Percentiles rank a stretch among this genome's conserved stretches.
These are phyloP conservation scores for Hermatobates lingyangjiaoensis DNA, from an alignment of 1,140 invertebrate genomes.

Conservation along the genomic window DNA sequence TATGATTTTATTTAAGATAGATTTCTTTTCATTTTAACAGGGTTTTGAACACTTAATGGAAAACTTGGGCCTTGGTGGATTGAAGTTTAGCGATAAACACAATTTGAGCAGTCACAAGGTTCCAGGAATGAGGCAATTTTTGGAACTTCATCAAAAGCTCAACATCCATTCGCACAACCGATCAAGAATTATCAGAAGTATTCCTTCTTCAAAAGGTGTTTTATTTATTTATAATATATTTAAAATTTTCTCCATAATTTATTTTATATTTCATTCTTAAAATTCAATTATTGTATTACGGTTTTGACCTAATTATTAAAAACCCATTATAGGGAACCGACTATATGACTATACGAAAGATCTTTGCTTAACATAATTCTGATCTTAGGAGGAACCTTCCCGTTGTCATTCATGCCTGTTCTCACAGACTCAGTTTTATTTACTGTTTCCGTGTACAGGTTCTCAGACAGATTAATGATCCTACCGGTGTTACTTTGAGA, in stretches of 20 bases:
- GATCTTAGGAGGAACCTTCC: no score
- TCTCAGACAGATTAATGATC: no score
- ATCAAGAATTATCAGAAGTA: neutral
- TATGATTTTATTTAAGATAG: no score
- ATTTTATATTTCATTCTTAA: neutral
- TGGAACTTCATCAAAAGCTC: slow-evolving; percentile 33
- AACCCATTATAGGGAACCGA: neutral
- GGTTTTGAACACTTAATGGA: slow-evolving; percentile 39
- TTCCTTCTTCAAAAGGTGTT: neutral
- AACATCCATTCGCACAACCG: slow-evolving; percentile 28
- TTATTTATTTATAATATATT: neutral
- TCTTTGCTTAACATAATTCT: no score
- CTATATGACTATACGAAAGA: neutral
- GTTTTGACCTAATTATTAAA: neutral
- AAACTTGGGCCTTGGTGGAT: slow-evolving; percentile 33
- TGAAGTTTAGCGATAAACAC: slow-evolving; percentile 34
- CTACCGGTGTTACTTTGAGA: no score
- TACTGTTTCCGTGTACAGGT: no score
- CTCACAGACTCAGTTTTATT: no score
- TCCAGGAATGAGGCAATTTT: slow-evolving; percentile 21
- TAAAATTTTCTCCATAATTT: neutral
- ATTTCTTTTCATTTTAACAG: no score
- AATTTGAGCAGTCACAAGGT: slow-evolving; percentile 25
- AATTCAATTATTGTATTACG: neutral
- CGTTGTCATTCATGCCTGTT: no score